phyloP scores from a whole-genome alignment of 23 tunicate genomes.

The Corella eumyota region DNA sequence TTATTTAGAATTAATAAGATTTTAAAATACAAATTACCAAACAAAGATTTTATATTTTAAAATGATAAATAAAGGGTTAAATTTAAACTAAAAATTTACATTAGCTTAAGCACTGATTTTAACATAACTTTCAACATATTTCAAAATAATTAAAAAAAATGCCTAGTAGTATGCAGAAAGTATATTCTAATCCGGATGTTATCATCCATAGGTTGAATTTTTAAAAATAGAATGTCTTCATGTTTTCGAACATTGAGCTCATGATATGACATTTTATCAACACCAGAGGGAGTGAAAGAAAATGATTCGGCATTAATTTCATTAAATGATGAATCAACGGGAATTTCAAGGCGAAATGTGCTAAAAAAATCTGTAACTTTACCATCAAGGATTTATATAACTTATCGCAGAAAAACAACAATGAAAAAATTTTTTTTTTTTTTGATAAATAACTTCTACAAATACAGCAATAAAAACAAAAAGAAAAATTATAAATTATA shows the following conservation, averaged over 20 bases:
- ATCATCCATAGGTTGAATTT: conserved; percentile 17
- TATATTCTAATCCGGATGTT: conserved; percentile 19
- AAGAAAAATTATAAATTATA: too few relatives aligned
- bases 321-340: conserved; percentile 17
- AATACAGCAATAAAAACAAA: too few relatives aligned
- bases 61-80: too few relatives aligned
- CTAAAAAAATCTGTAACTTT: conserved; percentile 13
- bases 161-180: conserved; percentile 38
- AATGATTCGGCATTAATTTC: conserved; percentile 16
- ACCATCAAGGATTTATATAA: not conserved
- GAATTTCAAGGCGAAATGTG: conserved; percentile 51
- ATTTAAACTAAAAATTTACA: too few relatives aligned
- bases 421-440: not conserved
- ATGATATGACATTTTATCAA: conserved; percentile 61
- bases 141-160: not conserved
- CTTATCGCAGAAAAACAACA: not conserved
- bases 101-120: too few relatives aligned
- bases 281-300: conserved; percentile 48
- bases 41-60: conserved; percentile 2
- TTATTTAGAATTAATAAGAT: too few relatives aligned
- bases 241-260: conserved; percentile 6
- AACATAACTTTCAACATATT: too few relatives aligned
- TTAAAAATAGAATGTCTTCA: conserved; percentile 40
- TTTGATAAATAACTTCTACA: not conserved
- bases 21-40: not conserved